These are phyloP conservation scores for Caenorhabditis sp. DNA, from an alignment of 2,888 invertebrate species.

Conservation along the genomic window DNA sequence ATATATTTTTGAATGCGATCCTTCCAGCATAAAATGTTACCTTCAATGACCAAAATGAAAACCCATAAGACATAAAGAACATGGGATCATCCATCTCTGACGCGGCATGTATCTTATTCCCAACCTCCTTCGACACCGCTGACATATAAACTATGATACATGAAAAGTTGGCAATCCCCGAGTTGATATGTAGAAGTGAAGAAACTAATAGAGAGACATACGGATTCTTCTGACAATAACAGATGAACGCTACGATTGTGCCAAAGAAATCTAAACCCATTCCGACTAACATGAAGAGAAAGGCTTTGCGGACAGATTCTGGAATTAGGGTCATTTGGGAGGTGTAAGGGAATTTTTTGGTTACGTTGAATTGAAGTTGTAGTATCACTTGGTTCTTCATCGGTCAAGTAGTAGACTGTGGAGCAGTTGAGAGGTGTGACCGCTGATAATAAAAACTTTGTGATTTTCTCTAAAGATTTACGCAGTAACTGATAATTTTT, in stretches of 20 bases:
- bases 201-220: slow-evolving; percentile 62
- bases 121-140: slow-evolving; percentile 69
- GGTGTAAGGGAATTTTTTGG: neutral
- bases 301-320: slow-evolving; percentile 65
- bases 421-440: slow-evolving; percentile 61
- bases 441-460: no score
- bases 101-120: slow-evolving; percentile 69
- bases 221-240: slow-evolving; percentile 56
- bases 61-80: slow-evolving; percentile 70
- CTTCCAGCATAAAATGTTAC: no score
- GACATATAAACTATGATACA: slow-evolving; percentile 70
- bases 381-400: slow-evolving; percentile 67
- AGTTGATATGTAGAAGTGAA: slow-evolving; percentile 65
- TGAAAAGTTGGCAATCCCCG: slow-evolving; percentile 66
- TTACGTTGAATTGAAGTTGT: slow-evolving; percentile 68
- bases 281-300: slow-evolving; percentile 63
- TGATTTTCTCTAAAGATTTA: no score
- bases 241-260: slow-evolving; percentile 51
- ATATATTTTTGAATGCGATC: no score
- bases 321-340: slow-evolving; percentile 10
- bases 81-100: slow-evolving; percentile 70
- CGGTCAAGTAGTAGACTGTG: slow-evolving; percentile 57
- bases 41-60: slow-evolving; percentile 56
- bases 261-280: slow-evolving; percentile 45
- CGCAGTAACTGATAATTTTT: no score